Evolutionary conservation across 2,888 invertebrate species (phyloP).

Genomic region (Eledona agricola): DNA sequence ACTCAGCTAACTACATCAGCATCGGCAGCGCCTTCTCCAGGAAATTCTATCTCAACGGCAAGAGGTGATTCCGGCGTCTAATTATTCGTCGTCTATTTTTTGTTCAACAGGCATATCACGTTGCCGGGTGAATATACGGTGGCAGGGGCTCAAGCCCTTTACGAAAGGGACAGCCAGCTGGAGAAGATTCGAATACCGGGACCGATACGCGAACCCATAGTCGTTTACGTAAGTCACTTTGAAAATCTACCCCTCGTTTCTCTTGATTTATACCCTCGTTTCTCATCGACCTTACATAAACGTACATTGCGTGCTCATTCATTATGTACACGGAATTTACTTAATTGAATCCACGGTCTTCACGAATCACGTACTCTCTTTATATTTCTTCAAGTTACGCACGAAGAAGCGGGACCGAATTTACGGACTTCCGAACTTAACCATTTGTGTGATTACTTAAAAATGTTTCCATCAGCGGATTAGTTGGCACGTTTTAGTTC

Average conservation of each 20-base stretch:
- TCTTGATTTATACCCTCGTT: conserved; percentile 39
- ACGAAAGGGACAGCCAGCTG: conserved; percentile 79
- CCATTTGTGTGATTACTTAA: conserved; percentile 11
- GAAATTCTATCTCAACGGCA: conserved; percentile 81
- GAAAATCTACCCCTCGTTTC: conserved; percentile 27
- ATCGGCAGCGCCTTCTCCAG: conserved; percentile 75
- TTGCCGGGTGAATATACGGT: conserved; percentile 84
- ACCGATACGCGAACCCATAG: conserved; percentile 81
- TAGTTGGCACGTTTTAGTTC: no score
- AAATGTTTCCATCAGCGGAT: no score
- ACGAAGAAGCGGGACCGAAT: conserved; percentile 6
- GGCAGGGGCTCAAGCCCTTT: conserved; percentile 81
- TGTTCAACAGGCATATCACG: conserved; percentile 68
- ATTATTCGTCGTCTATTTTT: conserved; percentile 26
- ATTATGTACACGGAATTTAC: conserved; percentile 35
- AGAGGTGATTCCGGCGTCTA: conserved; percentile 65
- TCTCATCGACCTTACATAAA: conserved; percentile 36
- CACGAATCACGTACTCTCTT: conserved; percentile 26
- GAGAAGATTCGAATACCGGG: conserved; percentile 85
- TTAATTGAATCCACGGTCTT: conserved; percentile 39
- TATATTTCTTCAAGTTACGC: conserved; percentile 14
- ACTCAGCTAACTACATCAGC: conserved; percentile 82
- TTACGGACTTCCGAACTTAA: conserved; percentile 5
- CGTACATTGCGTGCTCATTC: conserved; percentile 39
- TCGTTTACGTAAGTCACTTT: conserved; percentile 75